These are phyloP conservation scores for Pissodes strobi DNA, from an alignment of 1,140 invertebrate genomes.

Conservation along the genomic window DNA sequence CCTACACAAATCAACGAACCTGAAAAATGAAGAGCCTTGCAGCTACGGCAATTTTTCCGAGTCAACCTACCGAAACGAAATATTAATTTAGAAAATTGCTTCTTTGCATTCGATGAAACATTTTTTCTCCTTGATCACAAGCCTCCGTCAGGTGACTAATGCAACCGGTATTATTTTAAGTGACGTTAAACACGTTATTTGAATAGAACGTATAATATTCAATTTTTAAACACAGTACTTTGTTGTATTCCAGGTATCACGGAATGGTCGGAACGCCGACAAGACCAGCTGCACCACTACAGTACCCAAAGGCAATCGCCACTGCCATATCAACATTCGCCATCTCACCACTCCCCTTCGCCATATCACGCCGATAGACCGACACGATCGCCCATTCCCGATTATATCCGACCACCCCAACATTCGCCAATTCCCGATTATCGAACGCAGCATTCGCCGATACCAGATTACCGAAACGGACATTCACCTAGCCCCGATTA, in stretches of 20 bases:
- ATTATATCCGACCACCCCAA: conserved; percentile 49
- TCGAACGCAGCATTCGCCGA: conserved; percentile 19
- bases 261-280: conserved; percentile 75
- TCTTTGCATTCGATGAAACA: too few species aligned
- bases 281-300: conserved; percentile 48
- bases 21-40: too few species aligned
- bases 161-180: too few species aligned
- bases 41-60: too few species aligned
- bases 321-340: conserved; percentile 24
- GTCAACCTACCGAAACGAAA: too few species aligned
- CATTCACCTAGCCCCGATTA: conserved; percentile 37
- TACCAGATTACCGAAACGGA: conserved; percentile 32
- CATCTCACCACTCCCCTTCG: conserved; percentile 9
- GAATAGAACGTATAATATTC: too few species aligned
- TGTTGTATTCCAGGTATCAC: conserved; percentile 65
- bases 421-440: conserved; percentile 33
- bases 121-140: too few species aligned
- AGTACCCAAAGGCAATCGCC: conserved; percentile 27
- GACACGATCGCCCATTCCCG: conserved; percentile 57
- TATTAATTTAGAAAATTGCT: too few species aligned
- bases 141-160: too few species aligned
- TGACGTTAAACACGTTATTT: too few species aligned
- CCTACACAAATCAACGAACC: too few species aligned
- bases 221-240: too few species aligned
- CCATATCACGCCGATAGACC: conserved; percentile 55